Conservation (phyloP, 2,113 vertebrate genomes). For the Rhea pennata region DNA sequence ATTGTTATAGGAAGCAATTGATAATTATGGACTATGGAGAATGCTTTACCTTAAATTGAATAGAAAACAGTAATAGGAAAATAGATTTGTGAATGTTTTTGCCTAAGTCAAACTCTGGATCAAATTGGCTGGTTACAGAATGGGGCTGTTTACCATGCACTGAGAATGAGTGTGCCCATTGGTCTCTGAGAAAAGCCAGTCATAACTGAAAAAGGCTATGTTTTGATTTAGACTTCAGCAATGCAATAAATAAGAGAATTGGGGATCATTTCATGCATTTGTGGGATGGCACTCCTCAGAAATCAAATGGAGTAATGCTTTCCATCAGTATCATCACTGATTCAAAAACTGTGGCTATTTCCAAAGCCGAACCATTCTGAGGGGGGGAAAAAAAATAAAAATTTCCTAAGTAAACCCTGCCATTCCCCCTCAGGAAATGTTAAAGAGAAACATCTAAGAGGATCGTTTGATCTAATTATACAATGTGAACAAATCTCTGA, state of each 20-base stretch:
- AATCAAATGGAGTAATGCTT: not conserved
- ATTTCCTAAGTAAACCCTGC: slow-evolving; percentile 2
- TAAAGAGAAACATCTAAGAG: not conserved
- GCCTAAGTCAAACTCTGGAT: not conserved
- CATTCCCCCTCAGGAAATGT: not conserved
- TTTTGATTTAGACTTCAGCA: not conserved
- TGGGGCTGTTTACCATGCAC: not conserved
- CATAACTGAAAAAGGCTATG: not conserved
- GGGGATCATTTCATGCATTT: not conserved
- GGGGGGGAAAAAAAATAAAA: not conserved
- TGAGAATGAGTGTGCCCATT: not conserved
- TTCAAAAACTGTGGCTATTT: not conserved
- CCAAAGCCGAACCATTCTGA: not conserved
- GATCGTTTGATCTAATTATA: not conserved
- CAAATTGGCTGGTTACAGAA: not conserved
- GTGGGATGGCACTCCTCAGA: not conserved
- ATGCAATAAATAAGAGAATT: not conserved
- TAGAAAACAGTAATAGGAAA: not conserved
- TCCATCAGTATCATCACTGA: not conserved
- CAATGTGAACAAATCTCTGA: not conserved
- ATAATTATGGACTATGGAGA: not conserved
- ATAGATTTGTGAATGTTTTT: not conserved
- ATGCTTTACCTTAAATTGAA: not conserved
- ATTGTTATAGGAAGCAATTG: not conserved
- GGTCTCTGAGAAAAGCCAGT: not conserved